Base-by-base conservation (phyloP, 2,888 invertebrate species). In the Ormyrus labotus region DNA sequence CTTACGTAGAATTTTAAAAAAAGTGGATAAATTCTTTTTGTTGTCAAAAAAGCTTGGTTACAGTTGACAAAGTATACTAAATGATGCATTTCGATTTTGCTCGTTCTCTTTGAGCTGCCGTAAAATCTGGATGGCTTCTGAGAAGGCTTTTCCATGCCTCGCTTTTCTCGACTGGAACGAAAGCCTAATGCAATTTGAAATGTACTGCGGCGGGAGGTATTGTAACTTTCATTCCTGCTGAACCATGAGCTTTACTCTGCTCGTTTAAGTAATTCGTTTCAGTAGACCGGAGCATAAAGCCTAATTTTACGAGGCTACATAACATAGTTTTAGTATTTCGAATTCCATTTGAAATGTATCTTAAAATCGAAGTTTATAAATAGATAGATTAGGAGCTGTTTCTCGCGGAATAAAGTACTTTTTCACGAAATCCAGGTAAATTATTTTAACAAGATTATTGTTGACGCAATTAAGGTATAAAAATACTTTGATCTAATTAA, bases 101-200 rank as follows among this genome's bases (percentile, higher is more conserved):
- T 53, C 19, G 6, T 51, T 5, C 8, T 45, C 19, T 69, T 11
- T 45, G 5, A 53, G 10, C 34, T 53, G 45, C 4, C 6, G 6
- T 6, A 1, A 13, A 47, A 47, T 8, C 58, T 58, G 19, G 57
- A 47, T 69, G 57, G 13, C 47, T 58, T 69, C 57, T 57, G 47
- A 4, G 47, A 50, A 34, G 50, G 50, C 70, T 60, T 60, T 70
- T 70, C 60, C 50, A 60, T 60, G 48, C 60, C 50, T 58, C 47
- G 69, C 10, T 58, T 58, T 13, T 58, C 60, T 53, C 50, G 13
- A 13, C 50, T 6, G 70, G 13, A 70, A 70, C 50, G 58, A 19
- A 7, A 51, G n/a, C 53, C 63, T 61, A 72, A 72, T 72, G 53
- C 71, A 72, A 72, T 72, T 72, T 72, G 51, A 61, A 63, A 45